phyloP scores from a whole-genome alignment of 92 coral and sea anemone genomes.

The Zoanthus sociatus region DNA sequence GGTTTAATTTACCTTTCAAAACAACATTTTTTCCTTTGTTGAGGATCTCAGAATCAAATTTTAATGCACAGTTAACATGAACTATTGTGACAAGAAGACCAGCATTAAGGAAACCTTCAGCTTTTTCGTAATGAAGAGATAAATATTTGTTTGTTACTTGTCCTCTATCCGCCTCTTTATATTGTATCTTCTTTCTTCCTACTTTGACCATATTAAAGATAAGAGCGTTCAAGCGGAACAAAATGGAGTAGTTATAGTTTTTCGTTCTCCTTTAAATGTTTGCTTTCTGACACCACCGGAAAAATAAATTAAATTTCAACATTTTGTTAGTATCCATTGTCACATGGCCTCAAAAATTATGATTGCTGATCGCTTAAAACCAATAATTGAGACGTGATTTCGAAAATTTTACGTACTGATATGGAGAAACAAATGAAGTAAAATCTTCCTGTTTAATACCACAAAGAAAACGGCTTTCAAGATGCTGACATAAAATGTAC shows the following conservation, averaged over 20 bases:
- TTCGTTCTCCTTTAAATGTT: conserved; percentile 6
- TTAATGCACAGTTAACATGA: not conserved
- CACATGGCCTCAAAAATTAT: conserved; percentile 6
- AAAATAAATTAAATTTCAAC: conserved; percentile 33
- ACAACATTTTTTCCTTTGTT: not conserved
- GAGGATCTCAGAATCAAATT: not conserved
- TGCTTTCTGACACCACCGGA: conserved; percentile 39
- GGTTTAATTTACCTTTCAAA: not conserved
- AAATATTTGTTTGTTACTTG: conserved; percentile 28
- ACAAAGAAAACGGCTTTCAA: not conserved
- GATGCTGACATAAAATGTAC: not conserved
- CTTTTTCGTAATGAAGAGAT: not conserved
- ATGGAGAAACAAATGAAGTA: not conserved
- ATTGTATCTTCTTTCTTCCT: conserved; percentile 2
- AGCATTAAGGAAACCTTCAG: not conserved
- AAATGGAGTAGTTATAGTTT: not conserved
- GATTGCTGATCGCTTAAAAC: conserved; percentile 20
- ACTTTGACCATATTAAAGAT: conserved; percentile 8
- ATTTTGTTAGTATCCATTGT: conserved; percentile 11
- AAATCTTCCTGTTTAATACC: not conserved
- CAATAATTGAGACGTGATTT: conserved; percentile 11
- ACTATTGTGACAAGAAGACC: conserved; percentile 17
- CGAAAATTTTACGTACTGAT: conserved; percentile 7
- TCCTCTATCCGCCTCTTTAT: conserved; percentile 8
- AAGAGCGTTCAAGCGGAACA: conserved; percentile 3